These are phyloP conservation scores for Lamprologus lemairii DNA, from an alignment of 2,113 vertebrate species.

Conservation along the genomic window DNA sequence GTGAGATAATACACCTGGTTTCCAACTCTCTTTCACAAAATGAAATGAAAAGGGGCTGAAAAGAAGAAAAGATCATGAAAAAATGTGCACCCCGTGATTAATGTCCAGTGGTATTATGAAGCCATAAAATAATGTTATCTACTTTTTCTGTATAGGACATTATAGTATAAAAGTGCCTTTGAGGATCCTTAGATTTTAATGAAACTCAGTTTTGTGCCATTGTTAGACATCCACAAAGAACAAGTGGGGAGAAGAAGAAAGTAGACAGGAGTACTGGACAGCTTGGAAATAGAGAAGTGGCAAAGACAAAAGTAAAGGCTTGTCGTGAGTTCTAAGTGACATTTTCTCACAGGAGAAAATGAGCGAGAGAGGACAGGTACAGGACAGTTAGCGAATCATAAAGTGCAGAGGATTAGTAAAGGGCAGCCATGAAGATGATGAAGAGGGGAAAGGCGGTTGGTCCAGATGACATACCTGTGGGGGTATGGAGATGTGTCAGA, in stretches of 20 bases:
- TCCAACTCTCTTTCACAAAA: background rate
- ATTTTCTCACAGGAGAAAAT: background rate
- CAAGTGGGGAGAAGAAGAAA: background rate
- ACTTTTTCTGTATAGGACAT: background rate
- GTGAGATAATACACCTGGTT: background rate
- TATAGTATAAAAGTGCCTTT: background rate
- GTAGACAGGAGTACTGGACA: background rate
- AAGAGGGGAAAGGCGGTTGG: background rate
- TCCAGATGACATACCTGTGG: background rate
- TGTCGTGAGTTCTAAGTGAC: background rate
- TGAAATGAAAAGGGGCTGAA: background rate
- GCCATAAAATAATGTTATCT: background rate
- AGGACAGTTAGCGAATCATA: background rate
- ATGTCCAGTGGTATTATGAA: background rate
- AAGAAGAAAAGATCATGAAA: background rate
- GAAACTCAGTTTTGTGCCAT: background rate
- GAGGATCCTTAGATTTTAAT: background rate
- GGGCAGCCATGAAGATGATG: background rate
- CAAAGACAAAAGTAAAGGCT: background rate
- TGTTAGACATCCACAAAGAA: background rate
- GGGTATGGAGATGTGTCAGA: background rate
- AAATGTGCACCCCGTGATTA: background rate
- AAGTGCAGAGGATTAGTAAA: background rate
- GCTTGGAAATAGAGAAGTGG: background rate
- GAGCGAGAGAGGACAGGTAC: background rate